Conservation (phyloP, 2,113 vertebrate species). For the Mus musculus region DNA sequence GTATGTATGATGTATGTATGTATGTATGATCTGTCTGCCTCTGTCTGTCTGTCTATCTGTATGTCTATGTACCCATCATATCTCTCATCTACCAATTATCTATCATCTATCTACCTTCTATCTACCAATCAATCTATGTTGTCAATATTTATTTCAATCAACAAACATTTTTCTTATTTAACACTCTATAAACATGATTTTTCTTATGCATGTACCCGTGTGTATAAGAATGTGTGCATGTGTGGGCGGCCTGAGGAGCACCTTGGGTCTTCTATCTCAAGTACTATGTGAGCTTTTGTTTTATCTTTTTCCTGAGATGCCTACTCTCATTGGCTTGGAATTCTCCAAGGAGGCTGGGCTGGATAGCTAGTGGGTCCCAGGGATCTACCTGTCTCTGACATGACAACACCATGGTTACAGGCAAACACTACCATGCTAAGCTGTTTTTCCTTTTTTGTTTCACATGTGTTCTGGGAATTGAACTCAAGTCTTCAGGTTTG, state of each 20-base stretch:
- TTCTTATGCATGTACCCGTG: neutral
- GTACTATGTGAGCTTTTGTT: too few species aligned
- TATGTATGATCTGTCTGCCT: too few species aligned
- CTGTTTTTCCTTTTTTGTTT: neutral
- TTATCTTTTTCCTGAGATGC: neutral
- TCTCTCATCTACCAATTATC: neutral
- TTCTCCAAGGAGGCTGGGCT: neutral
- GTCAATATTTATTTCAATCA: neutral
- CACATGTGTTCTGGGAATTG: neutral
- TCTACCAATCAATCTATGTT: neutral
- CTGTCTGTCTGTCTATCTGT: too few species aligned
- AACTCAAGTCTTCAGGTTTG: neutral
- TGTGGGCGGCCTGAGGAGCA: neutral
- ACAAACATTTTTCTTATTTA: constrained; percentile 3
- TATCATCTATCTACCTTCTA: neutral
- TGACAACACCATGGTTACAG: neutral
- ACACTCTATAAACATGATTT: neutral
- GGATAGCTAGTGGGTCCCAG: neutral
- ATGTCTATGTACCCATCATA: neutral
- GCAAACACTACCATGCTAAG: neutral
- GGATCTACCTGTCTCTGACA: neutral
- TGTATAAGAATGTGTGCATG: neutral
- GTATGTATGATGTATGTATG: neutral
- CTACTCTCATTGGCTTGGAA: neutral
- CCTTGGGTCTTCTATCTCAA: neutral